Percentiles rank a stretch among this genome's conserved stretches.
Conservation (phyloP, 2,797 vertebrate genomes). For the Nannoperca obscura region DNA sequence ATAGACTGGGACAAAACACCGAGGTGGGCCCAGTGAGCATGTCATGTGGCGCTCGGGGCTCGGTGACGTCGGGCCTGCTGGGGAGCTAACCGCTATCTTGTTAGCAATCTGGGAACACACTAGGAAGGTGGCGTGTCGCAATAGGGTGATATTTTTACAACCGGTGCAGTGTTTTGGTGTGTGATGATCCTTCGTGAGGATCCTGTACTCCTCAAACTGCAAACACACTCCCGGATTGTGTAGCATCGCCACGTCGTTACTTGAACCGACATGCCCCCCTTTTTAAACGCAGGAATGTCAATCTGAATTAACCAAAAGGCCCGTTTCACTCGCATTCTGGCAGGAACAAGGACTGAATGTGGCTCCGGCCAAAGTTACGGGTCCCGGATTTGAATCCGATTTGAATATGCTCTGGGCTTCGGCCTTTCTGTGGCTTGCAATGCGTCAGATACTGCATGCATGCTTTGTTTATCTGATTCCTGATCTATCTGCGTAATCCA, state of each 20-base stretch:
- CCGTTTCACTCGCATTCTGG: constrained; percentile 5
- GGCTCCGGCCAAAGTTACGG: neutral
- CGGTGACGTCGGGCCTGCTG: neutral
- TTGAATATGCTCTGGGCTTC: neutral
- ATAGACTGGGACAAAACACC: neutral
- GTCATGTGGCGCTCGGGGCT: neutral
- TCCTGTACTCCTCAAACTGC: neutral
- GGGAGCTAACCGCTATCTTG: neutral
- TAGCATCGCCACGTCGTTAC: neutral
- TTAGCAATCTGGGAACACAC: too few species aligned
- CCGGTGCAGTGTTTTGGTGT: neutral
- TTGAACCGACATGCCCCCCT: neutral
- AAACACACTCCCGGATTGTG: neutral
- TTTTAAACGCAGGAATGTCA: neutral
- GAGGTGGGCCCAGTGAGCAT: too few species aligned
- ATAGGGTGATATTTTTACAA: neutral
- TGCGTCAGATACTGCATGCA: neutral
- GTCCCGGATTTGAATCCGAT: constrained; percentile 1
- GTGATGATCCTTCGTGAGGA: neutral
- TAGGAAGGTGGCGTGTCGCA: neutral
- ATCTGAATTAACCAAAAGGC: neutral
- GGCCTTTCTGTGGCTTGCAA: neutral
- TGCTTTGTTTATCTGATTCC: constrained; percentile 4
- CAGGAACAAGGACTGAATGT: neutral
- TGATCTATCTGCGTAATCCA: neutral